phyloP scores from a whole-genome alignment of 2,797 vertebrate species.

The Spinus pinus region DNA sequence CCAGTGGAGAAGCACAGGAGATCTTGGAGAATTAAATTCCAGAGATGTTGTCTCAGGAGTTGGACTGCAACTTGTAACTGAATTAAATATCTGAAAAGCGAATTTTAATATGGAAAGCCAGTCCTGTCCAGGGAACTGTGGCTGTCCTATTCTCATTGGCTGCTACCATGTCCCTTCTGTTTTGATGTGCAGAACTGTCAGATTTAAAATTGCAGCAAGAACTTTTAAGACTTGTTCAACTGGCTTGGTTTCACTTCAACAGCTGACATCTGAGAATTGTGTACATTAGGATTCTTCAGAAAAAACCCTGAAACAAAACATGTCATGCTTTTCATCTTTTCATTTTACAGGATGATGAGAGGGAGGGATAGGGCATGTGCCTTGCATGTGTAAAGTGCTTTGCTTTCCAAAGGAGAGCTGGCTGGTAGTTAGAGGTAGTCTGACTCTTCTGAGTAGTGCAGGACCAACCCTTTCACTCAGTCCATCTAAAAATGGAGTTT shows the following conservation, averaged over 20 bases:
- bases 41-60: background rate
- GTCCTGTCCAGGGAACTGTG: background rate
- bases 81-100: background rate
- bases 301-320: background rate
- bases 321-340: conserved; percentile 28
- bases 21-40: background rate
- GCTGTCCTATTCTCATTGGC: background rate
- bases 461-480: background rate
- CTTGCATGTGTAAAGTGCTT: background rate
- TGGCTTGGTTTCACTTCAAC: conserved; percentile 1
- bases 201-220: background rate
- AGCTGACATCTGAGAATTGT: conserved; percentile 4
- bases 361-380: background rate
- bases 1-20: background rate
- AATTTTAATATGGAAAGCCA: background rate
- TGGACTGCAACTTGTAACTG: background rate
- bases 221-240: conserved; percentile 31
- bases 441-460: background rate
- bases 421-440: background rate
- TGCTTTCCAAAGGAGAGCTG: background rate
- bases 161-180: background rate
- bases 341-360: background rate
- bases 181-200: background rate
- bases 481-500: background rate
- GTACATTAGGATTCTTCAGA: background rate